Evolutionary conservation across 2,797 vertebrate species (phyloP).

Genomic region (Argyrosomus regius): DNA sequence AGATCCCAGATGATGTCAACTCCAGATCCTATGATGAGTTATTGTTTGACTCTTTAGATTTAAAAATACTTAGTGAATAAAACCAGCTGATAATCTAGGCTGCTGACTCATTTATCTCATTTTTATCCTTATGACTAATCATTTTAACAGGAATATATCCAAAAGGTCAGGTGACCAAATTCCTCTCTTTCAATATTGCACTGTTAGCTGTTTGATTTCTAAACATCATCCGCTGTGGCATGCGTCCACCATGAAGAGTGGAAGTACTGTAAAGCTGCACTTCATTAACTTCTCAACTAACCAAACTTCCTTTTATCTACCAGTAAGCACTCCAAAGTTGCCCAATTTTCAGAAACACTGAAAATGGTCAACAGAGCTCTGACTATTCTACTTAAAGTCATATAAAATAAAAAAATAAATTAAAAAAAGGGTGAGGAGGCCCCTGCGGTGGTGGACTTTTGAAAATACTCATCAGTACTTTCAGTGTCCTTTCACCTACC

Average conservation of each 20-base stretch:
- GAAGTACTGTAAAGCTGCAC: conserved; percentile 26
- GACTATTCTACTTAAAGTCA: too few species aligned
- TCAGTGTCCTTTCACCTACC: background rate
- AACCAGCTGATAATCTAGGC: background rate
- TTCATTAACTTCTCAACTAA: conserved; percentile 35
- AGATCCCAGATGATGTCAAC: background rate
- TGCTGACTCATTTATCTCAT: too few species aligned
- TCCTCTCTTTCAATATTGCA: conserved; percentile 44
- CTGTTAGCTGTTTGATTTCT: conserved; percentile 44
- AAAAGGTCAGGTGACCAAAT: background rate
- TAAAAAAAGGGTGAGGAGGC: background rate
- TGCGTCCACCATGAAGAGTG: conserved; percentile 35
- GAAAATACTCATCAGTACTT: background rate
- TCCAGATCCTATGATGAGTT: background rate
- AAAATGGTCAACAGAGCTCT: background rate
- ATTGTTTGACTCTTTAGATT: background rate
- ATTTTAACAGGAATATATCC: background rate
- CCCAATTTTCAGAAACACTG: conserved; percentile 15
- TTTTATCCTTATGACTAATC: too few species aligned
- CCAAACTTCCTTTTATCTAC: conserved; percentile 70
- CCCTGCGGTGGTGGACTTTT: background rate
- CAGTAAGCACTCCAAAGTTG: conserved; percentile 21
- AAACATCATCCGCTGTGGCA: conserved; percentile 32
- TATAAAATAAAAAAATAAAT: background rate
- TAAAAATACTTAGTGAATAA: background rate